Evolutionary conservation across 2,888 invertebrate species (phyloP).

Genomic region (Mythimna impura): DNA sequence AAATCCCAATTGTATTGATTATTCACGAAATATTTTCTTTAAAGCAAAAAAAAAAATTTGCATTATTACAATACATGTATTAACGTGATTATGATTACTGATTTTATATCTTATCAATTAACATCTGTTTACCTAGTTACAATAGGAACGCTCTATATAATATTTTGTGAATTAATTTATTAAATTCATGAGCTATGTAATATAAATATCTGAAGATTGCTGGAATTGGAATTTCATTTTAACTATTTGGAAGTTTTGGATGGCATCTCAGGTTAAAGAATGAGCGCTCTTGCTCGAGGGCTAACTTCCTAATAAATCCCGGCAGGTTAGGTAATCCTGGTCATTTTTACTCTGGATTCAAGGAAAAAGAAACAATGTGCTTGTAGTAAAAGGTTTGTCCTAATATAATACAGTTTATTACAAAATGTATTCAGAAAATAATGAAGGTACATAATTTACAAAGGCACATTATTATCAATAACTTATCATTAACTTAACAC

Average conservation of each 20-base stretch:
- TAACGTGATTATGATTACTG: constrained; percentile 9
- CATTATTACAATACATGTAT: neutral
- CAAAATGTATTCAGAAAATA: constrained; percentile 60
- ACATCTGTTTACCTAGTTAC: neutral
- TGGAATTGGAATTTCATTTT: neutral
- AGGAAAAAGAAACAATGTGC: constrained; percentile 10
- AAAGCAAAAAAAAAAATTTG: neutral
- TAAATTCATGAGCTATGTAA: neutral
- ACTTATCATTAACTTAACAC: constrained; percentile 61
- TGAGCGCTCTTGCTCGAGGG: neutral
- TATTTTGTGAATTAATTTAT: constrained; percentile 14
- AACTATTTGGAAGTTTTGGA: neutral
- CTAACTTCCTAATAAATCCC: neutral
- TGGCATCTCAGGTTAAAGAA: neutral
- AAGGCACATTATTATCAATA: constrained; percentile 69
- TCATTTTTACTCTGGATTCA: neutral
- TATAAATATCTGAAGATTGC: neutral
- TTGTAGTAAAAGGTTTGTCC: constrained; percentile 25
- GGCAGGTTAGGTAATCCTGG: neutral
- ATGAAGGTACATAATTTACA: constrained; percentile 67
- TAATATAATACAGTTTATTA: constrained; percentile 55
- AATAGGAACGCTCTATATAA: constrained; percentile 25
- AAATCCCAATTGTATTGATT: neutral
- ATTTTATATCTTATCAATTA: constrained; percentile 38
- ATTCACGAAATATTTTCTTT: neutral